Evolutionary conservation across 2,888 invertebrate genomes (phyloP).

Genomic region (Cynaeus angustus): DNA sequence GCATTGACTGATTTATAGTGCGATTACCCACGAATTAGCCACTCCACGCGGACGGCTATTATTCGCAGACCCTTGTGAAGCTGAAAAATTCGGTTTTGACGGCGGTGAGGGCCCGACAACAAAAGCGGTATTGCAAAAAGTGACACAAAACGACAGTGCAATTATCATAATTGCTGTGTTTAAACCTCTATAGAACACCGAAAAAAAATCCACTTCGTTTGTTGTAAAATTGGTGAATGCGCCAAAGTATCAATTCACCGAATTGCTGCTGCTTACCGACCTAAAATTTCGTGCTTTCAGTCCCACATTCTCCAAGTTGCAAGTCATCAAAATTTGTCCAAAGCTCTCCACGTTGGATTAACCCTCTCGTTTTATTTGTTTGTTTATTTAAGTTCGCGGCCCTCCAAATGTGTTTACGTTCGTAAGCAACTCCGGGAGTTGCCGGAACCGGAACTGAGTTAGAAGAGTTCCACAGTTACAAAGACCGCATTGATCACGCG

Average conservation of each 20-base stretch:
- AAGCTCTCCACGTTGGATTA: background rate
- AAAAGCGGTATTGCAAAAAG: background rate
- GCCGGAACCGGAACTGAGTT: constrained; percentile 26
- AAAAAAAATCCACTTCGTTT: no score
- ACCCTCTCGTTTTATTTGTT: constrained; percentile 10
- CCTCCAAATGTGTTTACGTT: constrained; percentile 34
- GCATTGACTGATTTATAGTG: constrained; percentile 2
- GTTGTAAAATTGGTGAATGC: no score
- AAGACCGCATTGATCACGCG: constrained; percentile 15
- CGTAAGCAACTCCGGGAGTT: constrained; percentile 15
- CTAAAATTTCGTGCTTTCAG: no score
- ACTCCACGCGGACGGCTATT: background rate
- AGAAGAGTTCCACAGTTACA: constrained; percentile 19
- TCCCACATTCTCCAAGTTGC: no score
- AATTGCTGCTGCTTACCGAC: no score
- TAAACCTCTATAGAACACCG: no score
- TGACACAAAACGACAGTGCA: no score
- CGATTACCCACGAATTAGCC: background rate
- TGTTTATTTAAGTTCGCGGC: constrained; percentile 19
- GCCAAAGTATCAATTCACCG: no score
- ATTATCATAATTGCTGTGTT: background rate
- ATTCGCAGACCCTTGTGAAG: background rate
- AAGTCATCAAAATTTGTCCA: no score
- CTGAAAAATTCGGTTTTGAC: no score
- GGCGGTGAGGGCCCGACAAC: background rate